Conservation (phyloP, 2,888 invertebrate genomes). For the Leptinotarsa rubiginosa region DNA sequence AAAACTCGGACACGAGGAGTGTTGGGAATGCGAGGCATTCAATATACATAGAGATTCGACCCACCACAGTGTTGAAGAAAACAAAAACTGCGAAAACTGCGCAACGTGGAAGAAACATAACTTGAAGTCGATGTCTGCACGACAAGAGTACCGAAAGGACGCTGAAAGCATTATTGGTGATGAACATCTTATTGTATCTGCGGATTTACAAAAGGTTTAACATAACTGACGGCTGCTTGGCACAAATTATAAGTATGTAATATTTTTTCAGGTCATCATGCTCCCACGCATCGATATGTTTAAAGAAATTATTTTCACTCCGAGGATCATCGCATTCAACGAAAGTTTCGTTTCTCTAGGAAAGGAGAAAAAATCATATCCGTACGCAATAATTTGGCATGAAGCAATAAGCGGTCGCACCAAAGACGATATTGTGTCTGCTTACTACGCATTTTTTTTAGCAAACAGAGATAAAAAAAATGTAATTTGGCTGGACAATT, state of each 20-base stretch:
- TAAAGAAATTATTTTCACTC: no score
- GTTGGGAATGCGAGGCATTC: constrained; percentile 24
- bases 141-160: neutral
- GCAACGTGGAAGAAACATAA: constrained; percentile 17
- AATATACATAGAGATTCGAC: constrained; percentile 17
- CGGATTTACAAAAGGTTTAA: constrained; percentile 18
- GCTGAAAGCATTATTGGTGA: neutral
- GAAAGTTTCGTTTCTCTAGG: constrained; percentile 32
- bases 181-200: constrained; percentile 2
- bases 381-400: constrained; percentile 50
- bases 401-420: constrained; percentile 43
- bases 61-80: neutral
- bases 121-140: constrained; percentile 3
- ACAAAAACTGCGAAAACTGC: constrained; percentile 12
- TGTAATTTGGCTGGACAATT: no score
- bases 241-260: constrained; percentile 37
- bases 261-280: constrained; percentile 43
- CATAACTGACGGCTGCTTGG: constrained; percentile 42
- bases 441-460: no score
- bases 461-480: no score
- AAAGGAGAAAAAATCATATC: constrained; percentile 23
- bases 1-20: constrained; percentile 34
- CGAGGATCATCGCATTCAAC: no score
- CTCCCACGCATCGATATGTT: constrained; percentile 36
- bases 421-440: no score